Evolutionary conservation across 2,888 invertebrate genomes (phyloP).

Genomic region (Pocota personata): DNA sequence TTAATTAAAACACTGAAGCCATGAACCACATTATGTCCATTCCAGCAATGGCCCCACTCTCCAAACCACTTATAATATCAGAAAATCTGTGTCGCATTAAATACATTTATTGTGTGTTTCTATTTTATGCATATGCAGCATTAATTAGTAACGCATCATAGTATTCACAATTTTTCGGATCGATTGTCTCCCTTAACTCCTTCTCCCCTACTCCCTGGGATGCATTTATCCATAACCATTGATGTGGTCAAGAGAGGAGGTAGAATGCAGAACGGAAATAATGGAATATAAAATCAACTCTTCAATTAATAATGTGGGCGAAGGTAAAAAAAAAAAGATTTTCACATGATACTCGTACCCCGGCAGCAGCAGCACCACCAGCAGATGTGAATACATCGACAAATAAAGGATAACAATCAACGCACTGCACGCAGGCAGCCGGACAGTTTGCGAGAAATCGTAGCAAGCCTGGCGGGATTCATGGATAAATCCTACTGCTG

Average conservation of each 20-base stretch:
- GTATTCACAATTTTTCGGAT: slow-evolving; percentile 58
- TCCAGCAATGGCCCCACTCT: not conserved
- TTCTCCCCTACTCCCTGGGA: not conserved
- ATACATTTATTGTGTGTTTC: slow-evolving; percentile 53
- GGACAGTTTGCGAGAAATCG: not conserved
- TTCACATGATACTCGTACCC: slow-evolving; percentile 40
- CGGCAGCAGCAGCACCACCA: slow-evolving; percentile 14
- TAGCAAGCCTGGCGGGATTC: slow-evolving; percentile 7
- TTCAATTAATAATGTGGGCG: slow-evolving; percentile 68
- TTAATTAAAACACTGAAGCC: slow-evolving; percentile 66
- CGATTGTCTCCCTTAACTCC: slow-evolving; percentile 9
- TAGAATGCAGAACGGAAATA: slow-evolving; percentile 50
- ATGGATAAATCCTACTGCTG: slow-evolving; percentile 6
- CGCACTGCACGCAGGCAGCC: slow-evolving; percentile 19
- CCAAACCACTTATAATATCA: slow-evolving; percentile 35
- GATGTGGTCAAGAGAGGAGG: slow-evolving; percentile 7
- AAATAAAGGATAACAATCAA: slow-evolving; percentile 61
- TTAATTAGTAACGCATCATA: slow-evolving; percentile 73
- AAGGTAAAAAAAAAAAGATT: slow-evolving; percentile 66
- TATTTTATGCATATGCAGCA: slow-evolving; percentile 62
- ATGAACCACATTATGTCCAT: slow-evolving; percentile 58
- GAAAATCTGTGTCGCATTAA: slow-evolving; percentile 63
- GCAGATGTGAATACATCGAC: slow-evolving; percentile 57
- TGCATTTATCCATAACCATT: slow-evolving; percentile 36
- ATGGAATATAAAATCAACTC: slow-evolving; percentile 71